Base-by-base conservation (phyloP, 2,888 invertebrate species). In the Tuberolachnus salignus region DNA sequence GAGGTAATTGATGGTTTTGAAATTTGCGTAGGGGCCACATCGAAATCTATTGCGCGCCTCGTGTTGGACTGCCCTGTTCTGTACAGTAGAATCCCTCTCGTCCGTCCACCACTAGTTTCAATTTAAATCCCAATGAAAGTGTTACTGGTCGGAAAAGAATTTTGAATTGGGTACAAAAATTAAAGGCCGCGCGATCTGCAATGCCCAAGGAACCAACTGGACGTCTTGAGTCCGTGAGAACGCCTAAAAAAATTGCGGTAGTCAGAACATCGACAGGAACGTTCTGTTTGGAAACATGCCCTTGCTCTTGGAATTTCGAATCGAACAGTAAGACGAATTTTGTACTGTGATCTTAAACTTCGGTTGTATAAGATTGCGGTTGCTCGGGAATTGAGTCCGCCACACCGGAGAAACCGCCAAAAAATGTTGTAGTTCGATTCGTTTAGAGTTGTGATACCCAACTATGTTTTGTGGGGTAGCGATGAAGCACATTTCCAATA, bases 201-300 rank as follows among this genome's bases (percentile, higher is more conserved):
- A 55, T 55, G 23, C 57, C 57, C 23, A 57, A 57, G 13, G 23
- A 23, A 57, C 23, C 57, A 13, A 13, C 13, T 55, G 23, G 57
- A 57, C 57, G 23, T 57, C 57, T 23, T 23, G 23, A 23, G 57
- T 57, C 57, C 13, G 57, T 57, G 23, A 57, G 57, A 57, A 57
- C 57, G 1, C 21, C 57, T 3, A 13, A 57, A 23, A 57, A 57
- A 21, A 57, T 57, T 57, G 11, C 13, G 2, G 13, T 23, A 57
- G 23, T 57, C 3, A 57, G 57, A 57, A 57, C 23, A 57, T 57
- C 57, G 57, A 57, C 23, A 23, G 11, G 23, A 11, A 13, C 57
- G 13, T 57, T 57, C 21, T 57, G 23, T 3, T 57, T 21, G 21
- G 9, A 55, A 55, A 55, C 57, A 57, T 57, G 23, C 57, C 13